A percentile compares a stretch with the other conserved stretches of the same genome.
These are phyloP conservation scores for Drosophila willistoni DNA, from an alignment of 1,140 invertebrate genomes.

Conservation along the genomic window DNA sequence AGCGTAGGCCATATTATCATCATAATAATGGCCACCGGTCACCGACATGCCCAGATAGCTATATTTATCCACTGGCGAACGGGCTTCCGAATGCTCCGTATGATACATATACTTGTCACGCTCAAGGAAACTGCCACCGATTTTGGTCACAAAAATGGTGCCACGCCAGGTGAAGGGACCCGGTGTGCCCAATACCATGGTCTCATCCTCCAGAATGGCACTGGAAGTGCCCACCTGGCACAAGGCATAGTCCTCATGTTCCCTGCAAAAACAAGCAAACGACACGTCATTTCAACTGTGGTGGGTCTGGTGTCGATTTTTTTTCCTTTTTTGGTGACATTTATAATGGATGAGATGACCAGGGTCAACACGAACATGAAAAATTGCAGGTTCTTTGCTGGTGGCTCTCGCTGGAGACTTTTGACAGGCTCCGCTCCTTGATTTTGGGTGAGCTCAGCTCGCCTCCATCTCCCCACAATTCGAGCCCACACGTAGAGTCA, in stretches of 20 bases:
- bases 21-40: conserved; percentile 91
- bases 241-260: conserved; percentile 93
- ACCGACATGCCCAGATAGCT: conserved; percentile 94
- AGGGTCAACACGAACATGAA: conserved; percentile 60
- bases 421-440: conserved; percentile 39
- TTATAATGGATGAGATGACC: conserved; percentile 11
- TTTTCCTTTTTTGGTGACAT: background rate
- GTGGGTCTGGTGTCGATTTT: background rate
- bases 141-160: conserved; percentile 91
- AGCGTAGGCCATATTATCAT: conserved; percentile 87
- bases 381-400: conserved; percentile 68
- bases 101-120: conserved; percentile 92
- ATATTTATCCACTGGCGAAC: conserved; percentile 92
- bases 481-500: conserved; percentile 30
- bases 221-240: conserved; percentile 97
- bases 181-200: conserved; percentile 92
- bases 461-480: background rate
- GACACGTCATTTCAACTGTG: background rate
- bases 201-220: conserved; percentile 90
- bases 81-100: conserved; percentile 87
- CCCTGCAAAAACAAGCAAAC: conserved; percentile 31
- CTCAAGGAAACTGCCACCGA: conserved; percentile 89
- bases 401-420: conserved; percentile 13
- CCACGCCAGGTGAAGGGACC: conserved; percentile 95
- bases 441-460: conserved; percentile 59